Conservation (phyloP, 2,888 invertebrate species). For the Augochlorella aurata region DNA sequence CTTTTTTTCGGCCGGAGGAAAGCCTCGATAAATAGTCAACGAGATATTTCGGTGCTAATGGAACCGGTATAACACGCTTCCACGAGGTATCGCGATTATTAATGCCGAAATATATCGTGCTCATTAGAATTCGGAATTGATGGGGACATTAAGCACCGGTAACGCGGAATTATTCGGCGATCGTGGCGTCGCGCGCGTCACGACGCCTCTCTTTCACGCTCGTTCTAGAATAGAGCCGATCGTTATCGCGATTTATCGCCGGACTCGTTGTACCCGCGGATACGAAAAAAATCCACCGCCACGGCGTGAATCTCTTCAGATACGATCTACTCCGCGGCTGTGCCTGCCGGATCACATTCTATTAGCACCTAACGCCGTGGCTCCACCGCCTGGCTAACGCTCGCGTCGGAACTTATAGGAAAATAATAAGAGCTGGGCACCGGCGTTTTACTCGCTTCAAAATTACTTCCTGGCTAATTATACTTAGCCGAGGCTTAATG, state of each 20-base stretch:
- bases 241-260: conserved; percentile 42
- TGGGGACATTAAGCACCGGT: conserved; percentile 21
- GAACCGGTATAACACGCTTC: conserved; percentile 49
- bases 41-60: conserved; percentile 45
- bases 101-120: conserved; percentile 49
- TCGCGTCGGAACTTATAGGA: no score
- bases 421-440: no score
- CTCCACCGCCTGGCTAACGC: no score
- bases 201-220: conserved; percentile 7
- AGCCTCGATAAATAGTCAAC: conserved; percentile 29
- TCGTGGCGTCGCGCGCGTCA: conserved; percentile 3
- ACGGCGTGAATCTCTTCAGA: background rate
- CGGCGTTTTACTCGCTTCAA: no score
- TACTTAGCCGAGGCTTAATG: no score
- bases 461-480: no score
- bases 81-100: conserved; percentile 47
- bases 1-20: conserved; percentile 9
- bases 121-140: conserved; percentile 48
- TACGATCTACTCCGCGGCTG: background rate
- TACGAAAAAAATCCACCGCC: no score
- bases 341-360: background rate
- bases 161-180: conserved; percentile 47
- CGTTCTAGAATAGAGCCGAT: conserved; percentile 16
- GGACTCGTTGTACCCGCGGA: background rate
- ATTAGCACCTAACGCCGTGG: background rate